A percentile compares a stretch with the other conserved stretches of the same genome.
Evolutionary conservation across 2,113 vertebrate genomes (phyloP).

Genomic region (Melanostigma gelatinosum): DNA sequence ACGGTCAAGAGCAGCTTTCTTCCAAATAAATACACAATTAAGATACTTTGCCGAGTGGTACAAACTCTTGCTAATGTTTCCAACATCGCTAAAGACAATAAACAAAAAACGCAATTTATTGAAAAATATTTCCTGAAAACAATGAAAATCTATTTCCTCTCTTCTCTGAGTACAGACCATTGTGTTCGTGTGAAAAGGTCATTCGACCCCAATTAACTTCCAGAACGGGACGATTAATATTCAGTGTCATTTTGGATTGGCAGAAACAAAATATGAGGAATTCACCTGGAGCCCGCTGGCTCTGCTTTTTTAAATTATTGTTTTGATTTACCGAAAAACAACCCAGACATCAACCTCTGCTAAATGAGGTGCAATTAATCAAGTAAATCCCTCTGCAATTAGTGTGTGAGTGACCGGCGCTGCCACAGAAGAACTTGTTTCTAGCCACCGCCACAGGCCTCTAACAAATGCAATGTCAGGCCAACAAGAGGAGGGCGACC

Average conservation of each 20-base stretch:
- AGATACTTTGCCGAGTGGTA: neutral
- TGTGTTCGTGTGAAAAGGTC: slow-evolving; percentile 14
- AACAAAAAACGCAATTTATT: neutral
- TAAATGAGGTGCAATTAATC: slow-evolving; percentile 69
- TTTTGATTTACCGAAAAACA: slow-evolving; percentile 54
- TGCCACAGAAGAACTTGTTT: slow-evolving; percentile 24
- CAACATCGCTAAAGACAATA: slow-evolving; percentile 31
- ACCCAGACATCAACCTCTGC: slow-evolving; percentile 25
- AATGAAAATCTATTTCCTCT: slow-evolving; percentile 8
- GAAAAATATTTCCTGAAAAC: neutral
- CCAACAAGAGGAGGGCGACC: slow-evolving; percentile 35
- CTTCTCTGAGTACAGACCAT: slow-evolving; percentile 30
- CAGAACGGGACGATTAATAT: slow-evolving; percentile 52
- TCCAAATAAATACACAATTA: neutral
- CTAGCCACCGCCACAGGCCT: slow-evolving; percentile 23
- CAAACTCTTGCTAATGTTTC: neutral
- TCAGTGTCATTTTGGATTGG: slow-evolving; percentile 56
- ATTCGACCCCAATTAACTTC: slow-evolving; percentile 69
- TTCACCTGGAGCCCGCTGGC: slow-evolving; percentile 13
- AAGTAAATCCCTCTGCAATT: slow-evolving; percentile 66
- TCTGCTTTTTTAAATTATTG: slow-evolving; percentile 44
- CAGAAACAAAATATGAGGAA: slow-evolving; percentile 47
- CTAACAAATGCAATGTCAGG: slow-evolving; percentile 56
- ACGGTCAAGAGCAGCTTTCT: neutral
- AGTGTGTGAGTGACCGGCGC: slow-evolving; percentile 47